Percentiles rank a stretch among this genome's conserved stretches.
These are phyloP conservation scores for Cavia porcellus DNA, from an alignment of 2,113 vertebrate species.

Conservation along the genomic window DNA sequence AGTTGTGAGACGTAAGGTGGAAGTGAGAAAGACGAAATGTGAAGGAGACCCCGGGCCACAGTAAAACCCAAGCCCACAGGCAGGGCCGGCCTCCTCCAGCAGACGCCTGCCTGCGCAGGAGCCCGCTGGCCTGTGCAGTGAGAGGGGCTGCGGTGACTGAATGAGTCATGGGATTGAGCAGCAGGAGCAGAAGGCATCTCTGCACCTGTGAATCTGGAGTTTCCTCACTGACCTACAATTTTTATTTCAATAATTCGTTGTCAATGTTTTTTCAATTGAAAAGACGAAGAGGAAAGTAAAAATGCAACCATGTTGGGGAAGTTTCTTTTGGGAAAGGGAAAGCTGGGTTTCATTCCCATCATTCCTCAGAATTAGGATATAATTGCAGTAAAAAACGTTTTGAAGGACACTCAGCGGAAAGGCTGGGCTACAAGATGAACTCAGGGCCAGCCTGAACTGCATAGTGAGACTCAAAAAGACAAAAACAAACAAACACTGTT, in stretches of 20 bases:
- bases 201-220: not conserved
- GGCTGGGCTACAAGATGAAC: no score
- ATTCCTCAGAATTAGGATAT: not conserved
- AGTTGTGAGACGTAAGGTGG: constrained; percentile 93
- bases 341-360: not conserved
- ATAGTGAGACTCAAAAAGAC: no score
- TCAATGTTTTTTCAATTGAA: not conserved
- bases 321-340: not conserved
- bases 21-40: constrained; percentile 92
- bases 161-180: not conserved
- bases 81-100: no score
- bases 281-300: not conserved
- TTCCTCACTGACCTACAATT: not conserved
- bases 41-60: constrained; percentile 92
- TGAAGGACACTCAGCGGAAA: no score
- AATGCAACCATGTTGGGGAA: not conserved
- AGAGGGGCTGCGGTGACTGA: not conserved
- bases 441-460: no score
- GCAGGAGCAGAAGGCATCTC: rapidly evolving
- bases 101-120: not conserved
- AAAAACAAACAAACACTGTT: no score
- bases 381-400: not conserved
- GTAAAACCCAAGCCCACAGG: constrained; percentile 74
- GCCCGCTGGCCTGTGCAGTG: not conserved
- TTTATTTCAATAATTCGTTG: not conserved